Conservation (phyloP, 1,140 invertebrate genomes). For the Anoplolepis gracilipes region DNA sequence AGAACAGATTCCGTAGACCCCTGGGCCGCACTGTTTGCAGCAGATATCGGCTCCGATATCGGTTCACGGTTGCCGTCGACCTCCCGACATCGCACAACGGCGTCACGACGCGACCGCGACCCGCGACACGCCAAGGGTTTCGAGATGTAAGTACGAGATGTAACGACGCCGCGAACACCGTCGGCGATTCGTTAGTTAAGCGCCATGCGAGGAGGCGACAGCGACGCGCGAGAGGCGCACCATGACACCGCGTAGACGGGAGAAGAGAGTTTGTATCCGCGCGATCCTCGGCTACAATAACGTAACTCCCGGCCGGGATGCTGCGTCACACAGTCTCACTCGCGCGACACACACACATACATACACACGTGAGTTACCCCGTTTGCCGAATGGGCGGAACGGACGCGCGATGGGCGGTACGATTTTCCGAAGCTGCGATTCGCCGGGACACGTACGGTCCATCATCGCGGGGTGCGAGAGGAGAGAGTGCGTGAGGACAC, state of each 20-base stretch:
- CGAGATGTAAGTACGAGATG: not conserved
- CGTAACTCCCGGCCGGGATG: constrained; percentile 61
- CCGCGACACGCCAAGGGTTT: not conserved
- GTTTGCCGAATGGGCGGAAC: constrained; percentile 38
- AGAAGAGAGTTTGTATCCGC: constrained; percentile 40
- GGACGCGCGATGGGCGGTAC: not conserved
- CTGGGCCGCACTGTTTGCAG: not conserved
- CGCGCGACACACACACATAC: constrained; percentile 5
- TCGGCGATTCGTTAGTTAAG: constrained; percentile 35
- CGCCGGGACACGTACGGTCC: constrained; percentile 43
- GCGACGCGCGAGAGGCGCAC: constrained; percentile 69
- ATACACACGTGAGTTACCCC: not conserved
- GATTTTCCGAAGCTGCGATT: constrained; percentile 41
- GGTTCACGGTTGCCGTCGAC: constrained; percentile 25
- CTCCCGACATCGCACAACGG: constrained; percentile 21
- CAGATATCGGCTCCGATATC: not conserved
- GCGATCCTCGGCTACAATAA: constrained; percentile 57
- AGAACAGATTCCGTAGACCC: not conserved
- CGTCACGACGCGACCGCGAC: constrained; percentile 25
- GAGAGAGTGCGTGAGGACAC: not conserved
- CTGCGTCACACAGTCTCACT: constrained; percentile 18
- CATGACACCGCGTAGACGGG: constrained; percentile 52
- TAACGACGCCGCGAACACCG: constrained; percentile 14
- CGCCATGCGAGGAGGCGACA: constrained; percentile 60
- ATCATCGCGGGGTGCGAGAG: not conserved